Percentiles rank a stretch among this genome's conserved stretches.
phyloP scores from a whole-genome alignment of 2,888 invertebrate species.

The Stictocephala bisonia region DNA sequence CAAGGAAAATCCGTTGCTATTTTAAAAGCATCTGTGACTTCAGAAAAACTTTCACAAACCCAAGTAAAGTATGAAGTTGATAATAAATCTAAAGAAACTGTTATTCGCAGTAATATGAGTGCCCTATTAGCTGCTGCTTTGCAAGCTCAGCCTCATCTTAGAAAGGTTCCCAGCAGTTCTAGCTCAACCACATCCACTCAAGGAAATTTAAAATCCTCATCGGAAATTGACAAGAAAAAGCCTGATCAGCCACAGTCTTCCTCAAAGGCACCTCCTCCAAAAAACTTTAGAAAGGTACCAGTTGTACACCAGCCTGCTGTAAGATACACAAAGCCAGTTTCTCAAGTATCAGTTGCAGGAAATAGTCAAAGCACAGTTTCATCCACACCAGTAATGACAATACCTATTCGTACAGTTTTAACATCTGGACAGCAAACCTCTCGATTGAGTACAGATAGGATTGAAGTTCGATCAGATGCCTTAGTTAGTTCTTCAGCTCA shows the following conservation, averaged over 20 bases:
- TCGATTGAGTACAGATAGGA: conserved; percentile 48
- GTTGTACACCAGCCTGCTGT: conserved; percentile 63
- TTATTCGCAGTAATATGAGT: conserved; percentile 66
- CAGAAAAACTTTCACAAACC: conserved; percentile 57
- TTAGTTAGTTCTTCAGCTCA: conserved; percentile 60
- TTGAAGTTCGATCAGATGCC: conserved; percentile 58
- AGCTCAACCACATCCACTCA: conserved; percentile 41
- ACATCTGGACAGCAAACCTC: conserved; percentile 64
- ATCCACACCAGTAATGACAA: conserved; percentile 62
- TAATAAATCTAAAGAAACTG: conserved; percentile 63
- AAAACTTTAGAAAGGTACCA: conserved; percentile 64
- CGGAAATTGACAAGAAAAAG: conserved; percentile 66
- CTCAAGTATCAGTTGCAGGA: conserved; percentile 73
- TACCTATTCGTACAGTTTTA: conserved; percentile 61
- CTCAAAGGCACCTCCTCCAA: conserved; percentile 58
- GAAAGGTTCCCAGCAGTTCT: conserved; percentile 33
- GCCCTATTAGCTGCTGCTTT: conserved; percentile 66
- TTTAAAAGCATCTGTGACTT: conserved; percentile 62
- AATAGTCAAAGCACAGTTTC: conserved; percentile 69
- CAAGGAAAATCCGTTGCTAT: conserved; percentile 64
- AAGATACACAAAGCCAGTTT: conserved; percentile 68
- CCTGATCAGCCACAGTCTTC: conserved; percentile 60
- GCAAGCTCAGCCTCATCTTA: conserved; percentile 59
- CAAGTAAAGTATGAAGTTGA: conserved; percentile 48
- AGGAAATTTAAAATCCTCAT: conserved; percentile 60